A percentile compares a stretch with the other conserved stretches of the same genome.
Conservation (phyloP, 2,113 vertebrate genomes). For the Pampusana beccarii region DNA sequence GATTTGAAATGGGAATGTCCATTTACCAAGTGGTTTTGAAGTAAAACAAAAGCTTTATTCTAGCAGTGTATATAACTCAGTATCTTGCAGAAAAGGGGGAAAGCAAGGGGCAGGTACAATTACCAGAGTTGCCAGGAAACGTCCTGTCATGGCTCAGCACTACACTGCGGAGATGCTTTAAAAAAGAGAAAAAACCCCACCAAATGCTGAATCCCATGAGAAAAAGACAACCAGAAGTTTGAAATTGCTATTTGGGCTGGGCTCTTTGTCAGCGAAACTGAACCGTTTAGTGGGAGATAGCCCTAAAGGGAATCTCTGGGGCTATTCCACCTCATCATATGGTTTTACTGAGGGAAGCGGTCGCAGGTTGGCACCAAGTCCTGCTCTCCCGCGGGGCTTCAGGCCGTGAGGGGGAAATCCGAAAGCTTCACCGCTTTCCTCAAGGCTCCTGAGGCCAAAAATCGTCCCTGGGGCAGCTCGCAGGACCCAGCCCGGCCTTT, state of each 20-base stretch:
- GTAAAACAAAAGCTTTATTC: neutral
- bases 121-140: constrained; percentile 36
- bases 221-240: neutral
- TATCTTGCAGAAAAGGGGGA: neutral
- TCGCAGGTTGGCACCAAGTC: no score
- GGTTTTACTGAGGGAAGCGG: no score
- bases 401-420: no score
- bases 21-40: neutral
- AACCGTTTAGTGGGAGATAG: no score
- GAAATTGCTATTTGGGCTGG: neutral
- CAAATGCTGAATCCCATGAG: neutral
- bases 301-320: no score
- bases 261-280: no score
- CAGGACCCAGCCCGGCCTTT: no score
- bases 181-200: neutral
- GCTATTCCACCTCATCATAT: no score
- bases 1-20: neutral
- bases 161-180: rapidly evolving
- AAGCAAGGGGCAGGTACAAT: neutral
- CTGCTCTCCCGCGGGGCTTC: no score
- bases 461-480: neutral
- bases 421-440: no score
- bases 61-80: neutral
- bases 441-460: neutral
- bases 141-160: neutral